Evolutionary conservation across 2,888 invertebrate genomes (phyloP).

Genomic region (Idaea aversata): DNA sequence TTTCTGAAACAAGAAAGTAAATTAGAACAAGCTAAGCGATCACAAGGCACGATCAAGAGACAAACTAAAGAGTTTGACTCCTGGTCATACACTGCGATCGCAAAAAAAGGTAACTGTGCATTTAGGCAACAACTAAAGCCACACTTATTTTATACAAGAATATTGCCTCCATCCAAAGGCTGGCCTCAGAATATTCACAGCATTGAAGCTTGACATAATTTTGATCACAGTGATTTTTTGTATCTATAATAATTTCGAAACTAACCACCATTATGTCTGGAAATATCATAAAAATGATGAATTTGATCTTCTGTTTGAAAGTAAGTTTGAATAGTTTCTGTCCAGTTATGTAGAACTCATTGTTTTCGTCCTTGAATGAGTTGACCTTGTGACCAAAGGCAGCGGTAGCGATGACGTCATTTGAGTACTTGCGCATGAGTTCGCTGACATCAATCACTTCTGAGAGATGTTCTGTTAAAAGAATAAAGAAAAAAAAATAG

Average conservation of each 20-base stretch:
- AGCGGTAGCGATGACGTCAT: conserved; percentile 80
- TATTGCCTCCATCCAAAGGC: no score
- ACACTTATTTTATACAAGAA: no score
- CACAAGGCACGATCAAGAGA: no score
- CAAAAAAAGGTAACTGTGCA: no score
- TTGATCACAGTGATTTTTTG: no score
- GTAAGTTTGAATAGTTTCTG: conserved; percentile 42
- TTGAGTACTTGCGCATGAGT: conserved; percentile 74
- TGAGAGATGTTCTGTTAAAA: conserved; percentile 35
- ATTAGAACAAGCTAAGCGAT: not conserved
- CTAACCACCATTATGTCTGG: conserved; percentile 46
- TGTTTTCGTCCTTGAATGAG: conserved; percentile 73
- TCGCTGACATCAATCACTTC: conserved; percentile 67
- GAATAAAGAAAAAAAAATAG: not conserved
- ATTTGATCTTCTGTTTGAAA: conserved; percentile 32
- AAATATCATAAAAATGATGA: conserved; percentile 34
- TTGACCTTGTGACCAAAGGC: conserved; percentile 80
- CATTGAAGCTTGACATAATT: no score
- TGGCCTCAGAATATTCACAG: no score
- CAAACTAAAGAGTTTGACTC: no score
- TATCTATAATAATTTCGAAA: not conserved
- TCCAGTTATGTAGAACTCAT: conserved; percentile 72
- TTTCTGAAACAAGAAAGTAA: conserved; percentile 35
- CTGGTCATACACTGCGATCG: no score
- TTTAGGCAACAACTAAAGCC: no score